These are phyloP conservation scores for Potamarius usumacintae DNA, from an alignment of 2,113 vertebrate genomes.

Conservation along the genomic window DNA sequence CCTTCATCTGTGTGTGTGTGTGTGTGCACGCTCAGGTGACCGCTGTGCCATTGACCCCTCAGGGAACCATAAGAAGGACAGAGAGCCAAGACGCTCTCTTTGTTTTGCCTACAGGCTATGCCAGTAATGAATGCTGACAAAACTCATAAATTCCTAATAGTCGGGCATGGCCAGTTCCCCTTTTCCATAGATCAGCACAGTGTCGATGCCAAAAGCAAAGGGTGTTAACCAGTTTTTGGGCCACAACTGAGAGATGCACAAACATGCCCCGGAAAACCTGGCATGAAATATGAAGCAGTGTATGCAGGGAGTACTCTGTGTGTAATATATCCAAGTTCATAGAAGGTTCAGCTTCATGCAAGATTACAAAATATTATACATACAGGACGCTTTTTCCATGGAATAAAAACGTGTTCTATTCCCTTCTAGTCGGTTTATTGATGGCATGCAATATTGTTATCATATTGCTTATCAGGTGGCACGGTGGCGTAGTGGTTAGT, in stretches of 20 bases:
- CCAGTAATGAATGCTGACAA: constrained; percentile 57
- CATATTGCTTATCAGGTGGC: too few relatives aligned
- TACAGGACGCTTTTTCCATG: too few relatives aligned
- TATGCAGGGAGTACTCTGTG: not conserved
- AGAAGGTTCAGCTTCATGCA: not conserved
- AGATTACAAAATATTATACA: not conserved
- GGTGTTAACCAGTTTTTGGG: constrained; percentile 48
- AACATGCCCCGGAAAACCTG: constrained; percentile 29
- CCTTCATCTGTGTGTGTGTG: constrained; percentile 1
- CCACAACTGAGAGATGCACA: constrained; percentile 27
- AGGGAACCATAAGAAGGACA: constrained; percentile 49
- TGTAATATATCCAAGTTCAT: not conserved
- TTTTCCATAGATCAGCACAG: constrained; percentile 47
- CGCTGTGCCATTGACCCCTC: constrained; percentile 55
- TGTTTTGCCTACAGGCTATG: constrained; percentile 55
- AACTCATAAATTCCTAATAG: constrained; percentile 58
- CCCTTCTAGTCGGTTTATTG: too few relatives aligned
- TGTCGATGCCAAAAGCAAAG: constrained; percentile 42
- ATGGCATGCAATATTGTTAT: too few relatives aligned
- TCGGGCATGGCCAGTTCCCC: constrained; percentile 35
- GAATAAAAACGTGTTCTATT: too few relatives aligned
- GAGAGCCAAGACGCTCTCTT: constrained; percentile 54
- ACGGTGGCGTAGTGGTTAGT: too few relatives aligned
- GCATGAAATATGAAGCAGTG: constrained; percentile 23
- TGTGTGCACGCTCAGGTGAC: constrained; percentile 36